Base-by-base conservation (phyloP, 1,140 invertebrate species). In the Ceratitis capitata region DNA sequence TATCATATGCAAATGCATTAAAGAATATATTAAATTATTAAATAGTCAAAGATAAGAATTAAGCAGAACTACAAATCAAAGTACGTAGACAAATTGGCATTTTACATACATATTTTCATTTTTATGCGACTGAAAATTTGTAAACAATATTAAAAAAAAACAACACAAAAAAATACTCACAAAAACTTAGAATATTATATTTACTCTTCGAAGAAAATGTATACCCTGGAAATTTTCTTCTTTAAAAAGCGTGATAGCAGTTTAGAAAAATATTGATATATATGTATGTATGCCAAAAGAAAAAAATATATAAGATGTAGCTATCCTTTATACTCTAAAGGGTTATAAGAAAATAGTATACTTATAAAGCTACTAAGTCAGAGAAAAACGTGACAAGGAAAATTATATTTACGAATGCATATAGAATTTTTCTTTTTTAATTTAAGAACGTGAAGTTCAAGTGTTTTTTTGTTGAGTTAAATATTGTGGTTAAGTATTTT, bases 201-300 rank as follows among this genome's bases (percentile, higher is more conserved):
- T n/a, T n/a, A n/a, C n/a, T n/a, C n/a, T n/a, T 3, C 29, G 16
- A 5, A 29, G 61, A 39, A 39, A 69, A 39, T 69, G 61, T 39
- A 10, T 69, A 69, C 14, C 14, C 3, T 69, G 9, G 61, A 29
- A 29, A 69, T 69, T 69, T 69, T 69, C 61, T 69, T 69, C 61
- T 69, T 69, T 69, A 39, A 69, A n/a, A 69, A 69, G 61, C 35
- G 61, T 69, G 61, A 69, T 69, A 69, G 61, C 32, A 69, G 29
- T 82, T 82, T 53, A 82, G 23, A 14, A 26, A 32, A 42, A 82
- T n/a, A 82, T 29, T 23, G 64, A 74, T 26, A 74, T 74, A 32
- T 82, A 35, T 47, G 47, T 49, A 49, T 49, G 47, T 49, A 49
- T 49, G 47, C n/a, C n/a, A n/a, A n/a, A n/a, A n/a, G n/a, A n/a